Percentiles rank a stretch among this genome's conserved stretches.
phyloP scores from a whole-genome alignment of 2,888 invertebrate genomes.

The Brachyopa scutellaris region DNA sequence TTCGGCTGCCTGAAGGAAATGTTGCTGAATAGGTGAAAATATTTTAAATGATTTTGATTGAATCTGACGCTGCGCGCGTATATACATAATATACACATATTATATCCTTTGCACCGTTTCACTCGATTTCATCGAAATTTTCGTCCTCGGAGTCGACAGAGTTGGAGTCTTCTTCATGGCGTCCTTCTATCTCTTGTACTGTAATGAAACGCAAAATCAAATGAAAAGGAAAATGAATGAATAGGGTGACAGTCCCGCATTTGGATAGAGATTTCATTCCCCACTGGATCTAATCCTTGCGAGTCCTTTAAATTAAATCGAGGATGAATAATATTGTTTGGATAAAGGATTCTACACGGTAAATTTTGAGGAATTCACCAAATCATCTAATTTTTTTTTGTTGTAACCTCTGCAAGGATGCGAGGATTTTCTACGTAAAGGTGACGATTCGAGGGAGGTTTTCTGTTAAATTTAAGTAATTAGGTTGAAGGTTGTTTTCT shows the following conservation, averaged over 20 bases:
- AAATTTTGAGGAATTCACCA: constrained; percentile 55
- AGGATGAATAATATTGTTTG: constrained; percentile 69
- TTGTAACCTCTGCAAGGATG: neutral
- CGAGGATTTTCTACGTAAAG: constrained; percentile 17
- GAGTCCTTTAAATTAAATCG: constrained; percentile 71
- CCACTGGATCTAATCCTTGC: constrained; percentile 41
- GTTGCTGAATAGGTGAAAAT: constrained; percentile 67
- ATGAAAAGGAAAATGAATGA: constrained; percentile 68
- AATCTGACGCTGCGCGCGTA: constrained; percentile 41
- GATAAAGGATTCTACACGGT: constrained; percentile 68
- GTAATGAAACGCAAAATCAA: constrained; percentile 61
- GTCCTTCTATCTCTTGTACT: neutral
- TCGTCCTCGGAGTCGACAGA: no score
- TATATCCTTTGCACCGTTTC: constrained; percentile 60
- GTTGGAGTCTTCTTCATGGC: no score
- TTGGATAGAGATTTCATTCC: neutral
- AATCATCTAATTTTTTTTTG: neutral
- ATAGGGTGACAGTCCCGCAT: neutral
- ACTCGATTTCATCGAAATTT: constrained; percentile 42
- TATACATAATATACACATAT: no score
- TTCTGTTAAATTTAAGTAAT: constrained; percentile 69
- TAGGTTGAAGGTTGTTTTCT: constrained; percentile 41
- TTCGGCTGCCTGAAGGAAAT: constrained; percentile 21
- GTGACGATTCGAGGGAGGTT: constrained; percentile 61
- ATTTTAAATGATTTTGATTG: constrained; percentile 70